phyloP scores from a whole-genome alignment of 2,888 invertebrate genomes.

The Drosophila infuscata region DNA sequence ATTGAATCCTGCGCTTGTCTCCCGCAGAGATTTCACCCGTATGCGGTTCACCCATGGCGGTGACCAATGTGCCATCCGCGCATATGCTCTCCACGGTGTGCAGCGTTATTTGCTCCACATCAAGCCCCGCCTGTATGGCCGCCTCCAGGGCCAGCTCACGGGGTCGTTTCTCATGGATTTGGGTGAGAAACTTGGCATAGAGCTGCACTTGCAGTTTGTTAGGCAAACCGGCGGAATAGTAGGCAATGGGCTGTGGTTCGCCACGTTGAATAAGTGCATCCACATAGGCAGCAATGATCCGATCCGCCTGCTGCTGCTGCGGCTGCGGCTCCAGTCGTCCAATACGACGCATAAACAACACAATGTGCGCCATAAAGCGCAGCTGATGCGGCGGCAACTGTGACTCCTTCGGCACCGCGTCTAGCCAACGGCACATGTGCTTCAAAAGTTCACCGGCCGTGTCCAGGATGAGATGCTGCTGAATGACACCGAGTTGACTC shows the following conservation, averaged over 20 bases:
- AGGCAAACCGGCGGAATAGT: slow-evolving; percentile 93
- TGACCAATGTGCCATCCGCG: slow-evolving; percentile 59
- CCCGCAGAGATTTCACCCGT: slow-evolving; percentile 87
- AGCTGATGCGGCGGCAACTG: slow-evolving; percentile 85
- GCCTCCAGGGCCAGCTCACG: slow-evolving; percentile 89
- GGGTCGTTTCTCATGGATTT: slow-evolving; percentile 87
- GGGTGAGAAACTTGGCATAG: slow-evolving; percentile 90
- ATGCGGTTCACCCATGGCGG: slow-evolving; percentile 77
- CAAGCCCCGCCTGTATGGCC: slow-evolving; percentile 91
- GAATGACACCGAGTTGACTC: slow-evolving; percentile 91
- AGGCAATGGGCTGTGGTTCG: slow-evolving; percentile 92
- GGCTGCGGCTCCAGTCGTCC: slow-evolving; percentile 90
- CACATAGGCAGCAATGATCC: slow-evolving; percentile 91
- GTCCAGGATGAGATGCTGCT: slow-evolving; percentile 94
- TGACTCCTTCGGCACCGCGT: slow-evolving; percentile 64
- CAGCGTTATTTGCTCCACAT: slow-evolving; percentile 93
- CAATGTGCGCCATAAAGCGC: slow-evolving; percentile 93
- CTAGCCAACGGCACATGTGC: slow-evolving; percentile 89
- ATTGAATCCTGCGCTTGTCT: slow-evolving; percentile 90
- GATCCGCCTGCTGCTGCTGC: slow-evolving; percentile 90
- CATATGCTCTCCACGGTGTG: slow-evolving; percentile 92
- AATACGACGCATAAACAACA: slow-evolving; percentile 92
- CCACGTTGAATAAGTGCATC: slow-evolving; percentile 90
- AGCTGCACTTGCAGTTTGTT: slow-evolving; percentile 87
- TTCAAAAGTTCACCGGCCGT: slow-evolving; percentile 91